phyloP scores from a whole-genome alignment of 92 coral and sea anemone species.

The Zoanthus sociatus region DNA sequence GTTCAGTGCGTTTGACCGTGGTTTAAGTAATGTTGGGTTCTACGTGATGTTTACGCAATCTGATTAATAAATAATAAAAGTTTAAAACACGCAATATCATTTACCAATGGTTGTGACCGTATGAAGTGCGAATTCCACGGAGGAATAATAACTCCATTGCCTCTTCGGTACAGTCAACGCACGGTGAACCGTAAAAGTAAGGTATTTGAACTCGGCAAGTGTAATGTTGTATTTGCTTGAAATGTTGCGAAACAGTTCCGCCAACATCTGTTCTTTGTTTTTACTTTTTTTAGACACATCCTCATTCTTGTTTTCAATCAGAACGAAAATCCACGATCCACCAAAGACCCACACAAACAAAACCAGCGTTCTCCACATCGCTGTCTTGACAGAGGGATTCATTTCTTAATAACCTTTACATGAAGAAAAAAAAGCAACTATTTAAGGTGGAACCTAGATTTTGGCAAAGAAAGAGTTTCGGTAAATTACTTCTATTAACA shows the following conservation, averaged over 20 bases:
- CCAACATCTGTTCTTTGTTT: constrained; percentile 4
- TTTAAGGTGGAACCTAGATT: too few species aligned
- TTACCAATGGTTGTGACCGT: constrained; percentile 67
- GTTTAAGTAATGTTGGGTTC: too few species aligned
- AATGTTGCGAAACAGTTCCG: constrained; percentile 45
- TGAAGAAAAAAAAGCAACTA: not conserved
- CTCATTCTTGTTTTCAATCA: constrained; percentile 53
- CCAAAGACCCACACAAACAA: constrained; percentile 35
- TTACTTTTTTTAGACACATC: not conserved
- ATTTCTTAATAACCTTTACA: not conserved
- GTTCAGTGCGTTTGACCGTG: too few species aligned
- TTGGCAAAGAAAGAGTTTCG: too few species aligned
- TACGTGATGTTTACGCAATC: too few species aligned
- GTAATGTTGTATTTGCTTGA: constrained; percentile 65
- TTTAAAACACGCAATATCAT: not conserved
- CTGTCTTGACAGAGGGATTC: constrained; percentile 33
- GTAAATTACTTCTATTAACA: too few species aligned
- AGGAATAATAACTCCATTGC: constrained; percentile 40
- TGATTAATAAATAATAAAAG: too few species aligned
- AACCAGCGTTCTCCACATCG: constrained; percentile 6
- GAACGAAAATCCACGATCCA: constrained; percentile 50
- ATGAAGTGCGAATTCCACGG: constrained; percentile 51
- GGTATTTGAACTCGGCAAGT: constrained; percentile 44
- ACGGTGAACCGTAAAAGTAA: constrained; percentile 35
- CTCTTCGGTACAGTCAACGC: constrained; percentile 39